phyloP scores from a whole-genome alignment of 2,797 vertebrate species.

The Parauchenoglanis punctatus region DNA sequence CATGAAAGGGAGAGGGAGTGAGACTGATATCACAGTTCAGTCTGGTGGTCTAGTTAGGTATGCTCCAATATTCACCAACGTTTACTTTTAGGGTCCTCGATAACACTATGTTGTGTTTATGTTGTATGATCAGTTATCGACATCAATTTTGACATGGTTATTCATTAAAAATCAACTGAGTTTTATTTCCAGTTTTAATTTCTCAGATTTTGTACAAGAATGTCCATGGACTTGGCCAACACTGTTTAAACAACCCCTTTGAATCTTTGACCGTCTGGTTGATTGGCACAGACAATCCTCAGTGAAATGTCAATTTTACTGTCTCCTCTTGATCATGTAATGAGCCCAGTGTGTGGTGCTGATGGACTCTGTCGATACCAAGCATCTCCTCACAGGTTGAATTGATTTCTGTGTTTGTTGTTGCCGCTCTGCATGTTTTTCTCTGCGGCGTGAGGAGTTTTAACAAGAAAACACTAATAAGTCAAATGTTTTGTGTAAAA shows the following conservation, averaged over 20 bases:
- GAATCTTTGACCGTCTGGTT: slow-evolving; percentile 3
- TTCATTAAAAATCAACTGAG: background rate
- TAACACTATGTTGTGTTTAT: background rate
- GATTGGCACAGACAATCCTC: slow-evolving; percentile 68
- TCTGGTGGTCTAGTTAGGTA: background rate
- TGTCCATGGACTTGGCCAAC: background rate
- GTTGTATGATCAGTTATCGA: background rate
- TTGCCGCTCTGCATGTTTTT: slow-evolving; percentile 66
- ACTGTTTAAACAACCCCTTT: background rate
- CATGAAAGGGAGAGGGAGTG: background rate
- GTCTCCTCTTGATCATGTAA: background rate
- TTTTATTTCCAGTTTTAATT: background rate
- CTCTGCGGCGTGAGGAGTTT: slow-evolving; percentile 45
- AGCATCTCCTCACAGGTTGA: background rate
- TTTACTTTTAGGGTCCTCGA: background rate
- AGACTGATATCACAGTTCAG: background rate
- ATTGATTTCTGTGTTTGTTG: background rate
- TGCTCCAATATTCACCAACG: background rate
- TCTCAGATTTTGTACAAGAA: background rate
- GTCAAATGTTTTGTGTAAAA: slow-evolving; percentile 73
- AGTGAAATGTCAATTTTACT: slow-evolving; percentile 25
- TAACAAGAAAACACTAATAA: slow-evolving; percentile 48
- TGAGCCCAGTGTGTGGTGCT: background rate
- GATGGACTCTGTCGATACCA: background rate
- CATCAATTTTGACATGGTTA: background rate